Base-by-base conservation (phyloP, 1,140 invertebrate species). In the Trichonephila clavipes region DNA sequence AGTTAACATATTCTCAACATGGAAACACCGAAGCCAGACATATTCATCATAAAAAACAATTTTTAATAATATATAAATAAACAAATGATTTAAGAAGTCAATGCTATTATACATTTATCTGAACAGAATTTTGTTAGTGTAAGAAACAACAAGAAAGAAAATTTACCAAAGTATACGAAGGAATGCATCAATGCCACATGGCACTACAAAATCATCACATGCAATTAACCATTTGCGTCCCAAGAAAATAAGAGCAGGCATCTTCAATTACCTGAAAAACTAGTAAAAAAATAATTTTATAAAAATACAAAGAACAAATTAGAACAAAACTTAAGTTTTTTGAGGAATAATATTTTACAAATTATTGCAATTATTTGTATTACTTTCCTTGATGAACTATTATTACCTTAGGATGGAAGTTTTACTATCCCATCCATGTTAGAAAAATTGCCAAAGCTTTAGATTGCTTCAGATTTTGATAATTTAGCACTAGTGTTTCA, bases 191-290 rank as follows among this genome's bases (percentile, higher is more conserved):
- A 92, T 51, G 3, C 44, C 59, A 66, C 40, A 62, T 66, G 90
- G 90, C 6, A 92, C 59, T 18, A 92, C 90, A 64, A 92, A 92
- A 34, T 92, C 90, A 92, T 92, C 90, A 85, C 59, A 83, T 14
- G 90, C 90, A 64, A 92, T 85, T 21, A 92, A 40, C 90, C 90
- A 92, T 66, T 85, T 92, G 14, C 90, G 66, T 24, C 51, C 16
- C 18, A 92, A 69, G 24, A 85, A 77, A 18, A 66, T 21, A n/a
- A 92, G 66, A 14, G 90, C 90, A 85, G 90, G 90, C 90, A 92
- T 92, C 44, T 51, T 83, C 66, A 14, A 2, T 34, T 58, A 28
- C 21, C 21, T 59, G 58, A 59, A 85, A 51, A 85, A 85, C 10
- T 58, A 85, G 19, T 4, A 59, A 24, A 59, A n/a, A 51, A 7